Percentiles rank a stretch among this genome's conserved stretches.
phyloP scores from a whole-genome alignment of 1,140 invertebrate genomes.

The Helicorthomorpha holstii region DNA sequence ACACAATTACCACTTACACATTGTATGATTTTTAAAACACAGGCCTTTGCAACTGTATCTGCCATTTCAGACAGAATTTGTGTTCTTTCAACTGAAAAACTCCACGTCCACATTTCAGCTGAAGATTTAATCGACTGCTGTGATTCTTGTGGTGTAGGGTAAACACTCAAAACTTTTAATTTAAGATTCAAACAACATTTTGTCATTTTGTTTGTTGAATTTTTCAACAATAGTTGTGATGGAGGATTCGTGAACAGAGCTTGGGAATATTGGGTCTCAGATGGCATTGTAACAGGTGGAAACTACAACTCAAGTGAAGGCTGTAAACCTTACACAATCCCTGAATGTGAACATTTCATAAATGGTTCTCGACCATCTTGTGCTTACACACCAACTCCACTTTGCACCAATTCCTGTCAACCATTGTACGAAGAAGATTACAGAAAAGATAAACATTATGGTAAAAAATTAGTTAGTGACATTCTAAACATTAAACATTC shows the following conservation, averaged over 20 bases:
- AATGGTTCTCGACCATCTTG: slow-evolving; percentile 54
- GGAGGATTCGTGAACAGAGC: slow-evolving; percentile 61
- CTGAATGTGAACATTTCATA: slow-evolving; percentile 76
- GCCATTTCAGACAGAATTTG: slow-evolving; percentile 82
- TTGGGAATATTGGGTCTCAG: slow-evolving; percentile 65
- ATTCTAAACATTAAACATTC: too few relatives aligned
- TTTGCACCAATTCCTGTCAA: slow-evolving; percentile 53
- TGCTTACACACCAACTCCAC: slow-evolving; percentile 49
- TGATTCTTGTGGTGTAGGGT: slow-evolving; percentile 56
- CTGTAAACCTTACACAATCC: slow-evolving; percentile 67
- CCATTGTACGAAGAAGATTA: slow-evolving; percentile 49
- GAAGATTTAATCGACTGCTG: slow-evolving; percentile 80
- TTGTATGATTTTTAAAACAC: slow-evolving; percentile 11
- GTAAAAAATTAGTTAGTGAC: slow-evolving; percentile 22
- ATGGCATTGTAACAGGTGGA: slow-evolving; percentile 68
- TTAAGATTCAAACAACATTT: neutral
- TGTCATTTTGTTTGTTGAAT: neutral
- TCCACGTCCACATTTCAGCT: slow-evolving; percentile 59
- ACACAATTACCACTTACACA: too few relatives aligned
- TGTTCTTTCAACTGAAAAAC: slow-evolving; percentile 56
- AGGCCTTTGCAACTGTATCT: slow-evolving; percentile 84
- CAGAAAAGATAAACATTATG: slow-evolving; percentile 56
- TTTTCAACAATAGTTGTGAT: slow-evolving; percentile 34
- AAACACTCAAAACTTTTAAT: slow-evolving; percentile 6
- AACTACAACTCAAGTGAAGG: slow-evolving; percentile 55